Percentiles rank a stretch among this genome's conserved stretches.
These are phyloP conservation scores for Thalpophila matura DNA, from an alignment of 2,888 invertebrate genomes.

Conservation along the genomic window DNA sequence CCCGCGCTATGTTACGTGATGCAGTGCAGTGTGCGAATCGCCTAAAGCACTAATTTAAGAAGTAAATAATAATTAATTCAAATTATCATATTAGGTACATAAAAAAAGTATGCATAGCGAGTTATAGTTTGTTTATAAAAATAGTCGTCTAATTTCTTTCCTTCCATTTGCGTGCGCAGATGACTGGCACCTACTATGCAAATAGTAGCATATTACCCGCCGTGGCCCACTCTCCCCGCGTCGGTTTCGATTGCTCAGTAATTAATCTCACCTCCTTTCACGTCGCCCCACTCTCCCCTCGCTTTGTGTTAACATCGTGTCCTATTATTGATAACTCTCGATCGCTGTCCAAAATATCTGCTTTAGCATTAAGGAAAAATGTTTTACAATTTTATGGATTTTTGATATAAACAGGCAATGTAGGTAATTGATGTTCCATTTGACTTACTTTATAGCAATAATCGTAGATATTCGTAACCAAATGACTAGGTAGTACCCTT, in stretches of 20 bases:
- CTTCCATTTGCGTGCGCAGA: conserved; percentile 5
- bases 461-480: too few species aligned
- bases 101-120: too few species aligned
- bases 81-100: too few species aligned
- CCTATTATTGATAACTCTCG: conserved; percentile 56
- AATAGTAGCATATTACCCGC: conserved; percentile 47
- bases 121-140: conserved; percentile 21
- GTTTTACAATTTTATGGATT: conserved; percentile 2
- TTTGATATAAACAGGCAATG: not conserved
- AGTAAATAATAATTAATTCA: too few species aligned
- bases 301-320: conserved; percentile 60
- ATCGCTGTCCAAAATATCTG: conserved; percentile 37
- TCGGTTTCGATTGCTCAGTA: conserved; percentile 70
- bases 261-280: conserved; percentile 72
- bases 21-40: too few species aligned
- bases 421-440: too few species aligned
- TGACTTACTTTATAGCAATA: too few species aligned
- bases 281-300: conserved; percentile 46
- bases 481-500: too few species aligned
- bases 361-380: conserved; percentile 16
- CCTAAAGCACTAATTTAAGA: too few species aligned
- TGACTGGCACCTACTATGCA: conserved; percentile 53
- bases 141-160: not conserved
- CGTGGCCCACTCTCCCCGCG: conserved; percentile 48
- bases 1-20: too few species aligned